phyloP scores from a whole-genome alignment of 2,797 vertebrate species.

The Champsocephalus gunnari region DNA sequence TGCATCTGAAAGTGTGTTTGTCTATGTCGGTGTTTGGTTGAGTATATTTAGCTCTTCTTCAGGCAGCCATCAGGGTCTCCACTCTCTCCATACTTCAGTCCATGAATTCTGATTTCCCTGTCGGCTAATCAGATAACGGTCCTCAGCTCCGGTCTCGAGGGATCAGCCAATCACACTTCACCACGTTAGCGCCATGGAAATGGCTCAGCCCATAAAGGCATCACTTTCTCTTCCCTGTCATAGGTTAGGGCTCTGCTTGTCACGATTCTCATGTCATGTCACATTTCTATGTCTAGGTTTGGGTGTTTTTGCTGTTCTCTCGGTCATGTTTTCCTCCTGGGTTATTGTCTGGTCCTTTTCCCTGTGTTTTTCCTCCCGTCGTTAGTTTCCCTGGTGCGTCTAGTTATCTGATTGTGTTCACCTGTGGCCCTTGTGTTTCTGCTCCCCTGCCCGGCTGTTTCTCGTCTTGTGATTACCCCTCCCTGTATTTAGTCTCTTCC shows the following conservation, averaged over 20 bases:
- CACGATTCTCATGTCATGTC: no score
- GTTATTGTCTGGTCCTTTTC: no score
- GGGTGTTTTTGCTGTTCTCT: no score
- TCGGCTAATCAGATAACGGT: constrained; percentile 71
- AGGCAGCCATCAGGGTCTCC: constrained; percentile 40
- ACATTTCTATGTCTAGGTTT: no score
- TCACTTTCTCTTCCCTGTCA: constrained; percentile 40
- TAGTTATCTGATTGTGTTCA: no score
- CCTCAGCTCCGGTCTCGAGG: constrained; percentile 57
- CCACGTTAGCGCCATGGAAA: constrained; percentile 56
- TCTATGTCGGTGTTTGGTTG: background rate
- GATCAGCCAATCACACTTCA: constrained; percentile 58
- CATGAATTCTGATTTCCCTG: constrained; percentile 71
- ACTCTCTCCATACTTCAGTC: constrained; percentile 29
- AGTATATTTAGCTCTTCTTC: constrained; percentile 50
- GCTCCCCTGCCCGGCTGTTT: no score
- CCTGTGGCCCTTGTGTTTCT: no score
- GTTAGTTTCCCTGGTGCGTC: no score
- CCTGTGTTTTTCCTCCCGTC: no score
- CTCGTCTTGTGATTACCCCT: no score
- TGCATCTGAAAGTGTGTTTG: constrained; percentile 8
- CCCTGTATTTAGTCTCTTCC: no score
- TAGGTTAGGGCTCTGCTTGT: constrained; percentile 7
- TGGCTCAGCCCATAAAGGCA: constrained; percentile 44
- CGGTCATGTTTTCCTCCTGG: no score